phyloP scores from a whole-genome alignment of 2,113 vertebrate species.

The Ovis canadensis region DNA sequence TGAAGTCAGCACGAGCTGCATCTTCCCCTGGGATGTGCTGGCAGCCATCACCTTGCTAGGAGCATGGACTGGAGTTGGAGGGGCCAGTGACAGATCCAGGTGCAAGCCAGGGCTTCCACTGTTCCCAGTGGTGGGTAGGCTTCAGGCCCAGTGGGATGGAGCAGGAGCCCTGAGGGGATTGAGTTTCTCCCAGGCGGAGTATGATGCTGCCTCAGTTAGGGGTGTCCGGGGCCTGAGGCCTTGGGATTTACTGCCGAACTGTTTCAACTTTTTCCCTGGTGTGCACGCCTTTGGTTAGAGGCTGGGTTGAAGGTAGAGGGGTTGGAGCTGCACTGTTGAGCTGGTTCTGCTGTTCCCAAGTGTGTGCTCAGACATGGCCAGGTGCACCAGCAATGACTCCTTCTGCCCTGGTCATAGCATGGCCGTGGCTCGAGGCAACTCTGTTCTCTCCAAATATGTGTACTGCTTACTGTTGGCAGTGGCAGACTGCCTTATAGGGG shows the following conservation, averaged over 20 bases:
- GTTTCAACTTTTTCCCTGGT: neutral
- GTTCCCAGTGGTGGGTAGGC: neutral
- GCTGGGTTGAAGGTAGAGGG: neutral
- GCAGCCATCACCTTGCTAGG: neutral
- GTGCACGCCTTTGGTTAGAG: neutral
- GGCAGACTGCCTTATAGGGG: neutral
- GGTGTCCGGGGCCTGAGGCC: neutral
- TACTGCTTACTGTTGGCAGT: too few species aligned
- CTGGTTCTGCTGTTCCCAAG: neutral
- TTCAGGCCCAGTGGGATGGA: neutral
- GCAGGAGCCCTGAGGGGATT: neutral
- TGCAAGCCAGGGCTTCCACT: neutral
- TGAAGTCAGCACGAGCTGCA: neutral
- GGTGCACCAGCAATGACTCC: neutral
- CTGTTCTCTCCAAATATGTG: neutral
- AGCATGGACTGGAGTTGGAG: neutral
- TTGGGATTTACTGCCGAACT: neutral
- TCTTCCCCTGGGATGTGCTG: neutral
- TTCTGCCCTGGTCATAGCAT: neutral
- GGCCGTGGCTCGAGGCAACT: neutral
- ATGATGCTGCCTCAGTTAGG: neutral
- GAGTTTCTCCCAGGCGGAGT: neutral
- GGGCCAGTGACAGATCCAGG: neutral
- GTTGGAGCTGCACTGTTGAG: neutral
- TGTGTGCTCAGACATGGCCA: neutral